A percentile compares a stretch with the other conserved stretches of the same genome.
These are phyloP conservation scores for Nymphalis c-album DNA, from an alignment of 2,888 invertebrate species.

Conservation along the genomic window DNA sequence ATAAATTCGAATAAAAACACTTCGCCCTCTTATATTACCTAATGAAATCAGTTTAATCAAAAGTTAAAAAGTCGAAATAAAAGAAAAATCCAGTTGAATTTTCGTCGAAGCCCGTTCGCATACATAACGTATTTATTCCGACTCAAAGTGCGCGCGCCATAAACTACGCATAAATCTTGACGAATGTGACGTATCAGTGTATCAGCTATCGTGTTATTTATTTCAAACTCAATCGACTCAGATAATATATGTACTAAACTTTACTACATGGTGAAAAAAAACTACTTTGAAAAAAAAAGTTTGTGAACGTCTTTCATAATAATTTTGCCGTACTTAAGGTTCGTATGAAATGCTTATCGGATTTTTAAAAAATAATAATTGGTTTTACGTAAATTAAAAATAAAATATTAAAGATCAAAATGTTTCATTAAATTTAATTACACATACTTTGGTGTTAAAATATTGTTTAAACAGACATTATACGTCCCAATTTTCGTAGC, in stretches of 20 bases:
- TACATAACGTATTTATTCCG: constrained; percentile 20
- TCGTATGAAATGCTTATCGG: too few species aligned
- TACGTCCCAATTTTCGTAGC: not conserved
- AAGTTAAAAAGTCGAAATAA: not conserved
- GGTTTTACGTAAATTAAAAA: not conserved
- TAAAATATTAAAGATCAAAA: not conserved
- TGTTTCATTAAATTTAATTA: too few species aligned
- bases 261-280: not conserved
- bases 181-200: constrained; percentile 22
- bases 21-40: too few species aligned
- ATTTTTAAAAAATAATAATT: too few species aligned
- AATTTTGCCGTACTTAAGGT: too few species aligned
- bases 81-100: constrained; percentile 3
- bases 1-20: too few species aligned
- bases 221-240: constrained; percentile 13
- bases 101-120: constrained; percentile 11
- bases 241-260: constrained; percentile 6
- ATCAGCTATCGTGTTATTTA: constrained; percentile 20
- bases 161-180: constrained; percentile 25
- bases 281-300: too few species aligned
- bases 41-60: too few species aligned
- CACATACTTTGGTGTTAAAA: too few species aligned
- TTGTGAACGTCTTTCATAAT: too few species aligned
- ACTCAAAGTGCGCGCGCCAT: constrained; percentile 14
- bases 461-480: too few species aligned